Percentiles rank a stretch among this genome's conserved stretches.
phyloP scores from a whole-genome alignment of 1,140 invertebrate genomes.

The Drosophila kepulauana region DNA sequence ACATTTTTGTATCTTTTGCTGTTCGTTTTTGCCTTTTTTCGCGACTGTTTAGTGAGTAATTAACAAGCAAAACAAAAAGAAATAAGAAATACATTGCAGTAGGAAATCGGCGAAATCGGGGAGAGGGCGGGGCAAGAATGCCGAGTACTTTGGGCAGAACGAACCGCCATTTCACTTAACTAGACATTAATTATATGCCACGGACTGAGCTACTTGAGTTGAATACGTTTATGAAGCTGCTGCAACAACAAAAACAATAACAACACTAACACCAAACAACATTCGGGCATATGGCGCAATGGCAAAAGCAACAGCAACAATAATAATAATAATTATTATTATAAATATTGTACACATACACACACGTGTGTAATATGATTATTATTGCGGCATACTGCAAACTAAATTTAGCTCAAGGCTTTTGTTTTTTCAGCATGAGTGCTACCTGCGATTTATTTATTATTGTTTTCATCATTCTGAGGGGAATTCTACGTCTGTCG shows the following conservation, averaged over 20 bases:
- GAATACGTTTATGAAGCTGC: conserved; percentile 22
- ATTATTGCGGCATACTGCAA: conserved; percentile 51
- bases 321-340: conserved; percentile 63
- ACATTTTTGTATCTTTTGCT: conserved; percentile 27
- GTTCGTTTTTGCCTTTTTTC: conserved; percentile 6
- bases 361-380: conserved; percentile 29
- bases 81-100: conserved; percentile 29
- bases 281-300: conserved; percentile 21
- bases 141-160: conserved; percentile 45
- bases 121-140: not conserved
- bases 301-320: not conserved
- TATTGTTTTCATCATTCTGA: conserved; percentile 18
- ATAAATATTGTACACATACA: conserved; percentile 51
- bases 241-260: not conserved
- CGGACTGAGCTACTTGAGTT: conserved; percentile 39
- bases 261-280: not conserved
- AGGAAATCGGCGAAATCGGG: conserved; percentile 3
- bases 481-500: not conserved
- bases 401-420: conserved; percentile 74
- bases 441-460: conserved; percentile 32
- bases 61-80: conserved; percentile 62
- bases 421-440: conserved; percentile 17
- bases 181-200: conserved; percentile 78
- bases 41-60: conserved; percentile 78
- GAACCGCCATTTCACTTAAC: conserved; percentile 76